Percentiles rank a stretch among this genome's conserved stretches.
Conservation (phyloP, 2,888 invertebrate genomes). For the Caenorhabditis zanzibari region DNA sequence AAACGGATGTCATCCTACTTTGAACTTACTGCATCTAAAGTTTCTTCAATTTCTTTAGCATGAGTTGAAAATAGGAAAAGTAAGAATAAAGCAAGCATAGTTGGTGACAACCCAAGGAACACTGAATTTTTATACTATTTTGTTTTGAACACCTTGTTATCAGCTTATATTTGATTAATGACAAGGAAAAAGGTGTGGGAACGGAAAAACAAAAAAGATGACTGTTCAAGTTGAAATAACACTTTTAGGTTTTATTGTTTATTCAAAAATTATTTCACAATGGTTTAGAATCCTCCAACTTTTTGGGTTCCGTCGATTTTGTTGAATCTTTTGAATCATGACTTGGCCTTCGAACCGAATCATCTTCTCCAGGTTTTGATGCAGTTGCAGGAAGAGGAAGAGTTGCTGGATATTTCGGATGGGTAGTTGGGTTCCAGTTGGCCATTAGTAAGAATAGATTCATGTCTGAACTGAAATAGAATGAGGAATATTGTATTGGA, state of each 20-base stretch:
- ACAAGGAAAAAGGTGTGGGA: neutral
- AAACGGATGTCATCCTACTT: neutral
- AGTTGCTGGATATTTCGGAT: neutral
- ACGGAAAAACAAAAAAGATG: neutral
- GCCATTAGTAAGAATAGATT: slow-evolving; percentile 34
- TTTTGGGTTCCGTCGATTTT: neutral
- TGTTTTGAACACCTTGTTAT: slow-evolving; percentile 38
- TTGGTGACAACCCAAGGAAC: neutral
- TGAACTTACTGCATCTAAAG: slow-evolving; percentile 40
- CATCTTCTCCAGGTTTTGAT: neutral
- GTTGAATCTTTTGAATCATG: neutral
- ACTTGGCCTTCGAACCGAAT: neutral
- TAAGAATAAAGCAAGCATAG: slow-evolving; percentile 17
- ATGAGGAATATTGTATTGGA: neutral
- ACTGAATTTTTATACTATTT: slow-evolving; percentile 15
- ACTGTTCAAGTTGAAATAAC: neutral
- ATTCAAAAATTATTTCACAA: neutral
- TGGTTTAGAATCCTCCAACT: slow-evolving; percentile 2
- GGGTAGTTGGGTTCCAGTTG: neutral
- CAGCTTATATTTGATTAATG: slow-evolving; percentile 29
- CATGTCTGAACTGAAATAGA: slow-evolving; percentile 20
- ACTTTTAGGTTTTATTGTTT: neutral
- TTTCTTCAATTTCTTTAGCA: slow-evolving; percentile 27
- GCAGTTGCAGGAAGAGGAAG: neutral
- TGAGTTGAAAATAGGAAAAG: neutral